Percentiles rank a stretch among this genome's conserved stretches.
phyloP scores from a whole-genome alignment of 64 coral and sea anemone species.

The Dendronephthya gigantea region DNA sequence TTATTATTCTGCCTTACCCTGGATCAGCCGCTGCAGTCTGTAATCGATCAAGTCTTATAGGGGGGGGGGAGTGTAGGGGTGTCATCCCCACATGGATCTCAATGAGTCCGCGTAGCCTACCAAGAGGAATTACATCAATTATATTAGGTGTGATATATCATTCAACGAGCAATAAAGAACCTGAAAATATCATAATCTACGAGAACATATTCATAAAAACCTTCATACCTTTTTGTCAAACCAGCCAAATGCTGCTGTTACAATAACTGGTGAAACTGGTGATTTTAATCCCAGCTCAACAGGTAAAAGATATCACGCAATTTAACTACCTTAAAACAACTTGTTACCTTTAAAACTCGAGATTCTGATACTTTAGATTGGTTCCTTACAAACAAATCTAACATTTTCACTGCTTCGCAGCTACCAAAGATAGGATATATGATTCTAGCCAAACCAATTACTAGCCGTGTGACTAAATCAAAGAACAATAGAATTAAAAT shows the following conservation, averaged over 20 bases:
- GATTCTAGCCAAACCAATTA: conserved; percentile 16
- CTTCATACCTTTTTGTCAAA: conserved; percentile 19
- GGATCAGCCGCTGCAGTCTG: too few relatives aligned
- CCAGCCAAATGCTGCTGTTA: conserved; percentile 19
- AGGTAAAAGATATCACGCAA: not conserved
- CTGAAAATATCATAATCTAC: conserved; percentile 31
- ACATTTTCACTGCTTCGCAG: not conserved
- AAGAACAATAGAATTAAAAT: conserved; percentile 16
- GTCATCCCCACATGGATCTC: too few relatives aligned
- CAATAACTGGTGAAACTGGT: conserved; percentile 14
- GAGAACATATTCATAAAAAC: conserved; percentile 39
- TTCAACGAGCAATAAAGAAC: conserved; percentile 5
- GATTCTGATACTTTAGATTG: conserved; percentile 39
- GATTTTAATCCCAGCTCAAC: conserved; percentile 34
- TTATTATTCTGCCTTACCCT: too few relatives aligned
- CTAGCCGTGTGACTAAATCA: not conserved
- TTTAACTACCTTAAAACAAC: conserved; percentile 24
- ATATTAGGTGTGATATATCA: conserved; percentile 25
- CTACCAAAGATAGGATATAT: conserved; percentile 16
- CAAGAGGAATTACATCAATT: not conserved
- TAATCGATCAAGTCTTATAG: too few relatives aligned
- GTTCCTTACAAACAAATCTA: conserved; percentile 35
- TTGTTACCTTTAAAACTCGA: conserved; percentile 32
- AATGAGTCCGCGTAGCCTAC: not conserved
- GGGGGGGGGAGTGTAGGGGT: too few relatives aligned